These are phyloP conservation scores for Lathamus discolor DNA, from an alignment of 2,113 vertebrate species.

Conservation along the genomic window DNA sequence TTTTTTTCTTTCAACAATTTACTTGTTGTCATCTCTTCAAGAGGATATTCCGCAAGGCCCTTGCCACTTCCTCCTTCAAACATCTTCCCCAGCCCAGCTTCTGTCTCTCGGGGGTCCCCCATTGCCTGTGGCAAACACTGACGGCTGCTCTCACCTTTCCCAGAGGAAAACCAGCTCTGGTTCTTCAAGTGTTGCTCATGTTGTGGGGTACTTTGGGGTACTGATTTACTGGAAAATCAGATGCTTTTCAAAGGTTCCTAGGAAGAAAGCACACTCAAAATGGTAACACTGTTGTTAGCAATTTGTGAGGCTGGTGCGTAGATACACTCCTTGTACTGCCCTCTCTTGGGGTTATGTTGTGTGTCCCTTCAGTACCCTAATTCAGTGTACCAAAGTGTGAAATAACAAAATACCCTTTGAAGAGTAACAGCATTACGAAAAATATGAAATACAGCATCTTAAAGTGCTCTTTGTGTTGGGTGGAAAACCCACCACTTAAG, in stretches of 20 bases:
- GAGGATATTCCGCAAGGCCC: background rate
- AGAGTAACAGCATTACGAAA: no score
- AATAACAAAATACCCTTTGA: background rate
- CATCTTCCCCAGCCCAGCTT: background rate
- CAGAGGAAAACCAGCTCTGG: no score
- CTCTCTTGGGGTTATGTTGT: background rate
- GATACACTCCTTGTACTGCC: background rate
- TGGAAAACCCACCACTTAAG: background rate
- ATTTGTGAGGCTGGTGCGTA: background rate
- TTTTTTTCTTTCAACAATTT: conserved; percentile 45
- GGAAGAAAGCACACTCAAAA: background rate
- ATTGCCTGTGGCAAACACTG: background rate
- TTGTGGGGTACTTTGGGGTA: background rate
- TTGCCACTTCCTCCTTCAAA: background rate
- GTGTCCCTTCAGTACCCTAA: no score
- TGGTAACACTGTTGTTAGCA: no score
- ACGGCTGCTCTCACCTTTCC: background rate
- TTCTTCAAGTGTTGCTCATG: background rate
- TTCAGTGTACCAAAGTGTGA: accelerated
- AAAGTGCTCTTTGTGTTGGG: background rate
- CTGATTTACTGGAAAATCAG: background rate
- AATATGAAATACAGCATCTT: no score
- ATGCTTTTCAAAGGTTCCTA: background rate
- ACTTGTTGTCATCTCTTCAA: conserved; percentile 35
- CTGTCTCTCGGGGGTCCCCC: background rate